Evolutionary conservation across 2,888 invertebrate genomes (phyloP).

Genomic region (Steromphala cineraria): DNA sequence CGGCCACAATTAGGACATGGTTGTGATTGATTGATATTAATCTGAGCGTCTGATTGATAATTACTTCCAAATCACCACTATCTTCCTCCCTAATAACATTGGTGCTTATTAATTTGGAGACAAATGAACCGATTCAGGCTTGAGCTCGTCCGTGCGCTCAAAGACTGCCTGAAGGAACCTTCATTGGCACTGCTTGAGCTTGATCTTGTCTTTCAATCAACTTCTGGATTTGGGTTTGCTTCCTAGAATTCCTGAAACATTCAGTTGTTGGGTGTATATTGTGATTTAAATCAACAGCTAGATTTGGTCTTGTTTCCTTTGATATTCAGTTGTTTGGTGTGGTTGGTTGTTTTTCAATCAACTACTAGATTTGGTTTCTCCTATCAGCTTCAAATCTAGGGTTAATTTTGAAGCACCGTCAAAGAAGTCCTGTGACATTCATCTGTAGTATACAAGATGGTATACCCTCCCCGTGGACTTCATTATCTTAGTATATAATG

Average conservation of each 20-base stretch:
- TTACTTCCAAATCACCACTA: not conserved
- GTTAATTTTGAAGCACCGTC: no score
- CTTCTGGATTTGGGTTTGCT: not conserved
- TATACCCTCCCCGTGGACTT: no score
- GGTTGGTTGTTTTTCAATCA: not conserved
- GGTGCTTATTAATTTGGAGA: not conserved
- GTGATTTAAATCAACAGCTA: no score
- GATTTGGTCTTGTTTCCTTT: no score
- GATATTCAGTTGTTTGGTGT: no score
- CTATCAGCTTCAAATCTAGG: no score
- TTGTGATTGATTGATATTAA: constrained; percentile 5
- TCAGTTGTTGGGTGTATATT: no score
- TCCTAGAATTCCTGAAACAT: no score
- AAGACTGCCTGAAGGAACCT: not conserved
- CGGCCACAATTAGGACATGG: not conserved
- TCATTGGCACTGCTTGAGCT: not conserved
- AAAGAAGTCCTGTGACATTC: no score
- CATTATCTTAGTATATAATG: no score
- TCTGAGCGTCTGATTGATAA: not conserved
- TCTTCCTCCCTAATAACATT: not conserved
- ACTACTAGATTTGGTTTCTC: no score
- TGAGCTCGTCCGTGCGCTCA: not conserved
- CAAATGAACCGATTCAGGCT: not conserved
- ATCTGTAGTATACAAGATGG: no score
- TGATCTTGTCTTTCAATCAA: not conserved